Evolutionary conservation across 2,888 invertebrate genomes (phyloP).

Genomic region (Drepana falcataria): DNA sequence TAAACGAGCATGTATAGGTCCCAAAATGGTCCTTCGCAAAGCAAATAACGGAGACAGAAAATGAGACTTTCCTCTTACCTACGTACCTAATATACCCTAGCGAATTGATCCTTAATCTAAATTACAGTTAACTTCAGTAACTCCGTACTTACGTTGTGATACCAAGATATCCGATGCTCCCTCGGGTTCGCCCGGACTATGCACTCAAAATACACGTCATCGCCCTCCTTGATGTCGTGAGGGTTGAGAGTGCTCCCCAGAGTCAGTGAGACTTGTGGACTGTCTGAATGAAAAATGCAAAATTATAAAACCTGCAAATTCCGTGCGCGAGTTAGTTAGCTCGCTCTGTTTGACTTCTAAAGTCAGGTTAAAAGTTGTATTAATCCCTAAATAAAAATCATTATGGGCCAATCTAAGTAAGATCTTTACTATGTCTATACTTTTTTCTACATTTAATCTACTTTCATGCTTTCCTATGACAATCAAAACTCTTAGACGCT

Average conservation of each 20-base stretch:
- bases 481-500: too few species aligned
- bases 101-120: conserved; percentile 4
- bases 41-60: too few species aligned
- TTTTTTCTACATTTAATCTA: too few species aligned
- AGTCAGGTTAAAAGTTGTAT: too few species aligned
- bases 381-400: too few species aligned
- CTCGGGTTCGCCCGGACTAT: conserved; percentile 90
- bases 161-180: conserved; percentile 92
- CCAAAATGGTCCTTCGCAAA: too few species aligned
- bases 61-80: too few species aligned
- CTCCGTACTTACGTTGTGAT: conserved; percentile 87
- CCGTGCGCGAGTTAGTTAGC: not conserved
- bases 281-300: conserved; percentile 46
- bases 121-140: conserved; percentile 9
- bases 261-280: conserved; percentile 78
- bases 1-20: too few species aligned
- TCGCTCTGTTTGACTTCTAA: too few species aligned
- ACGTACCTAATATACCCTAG: not conserved
- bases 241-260: conserved; percentile 92
- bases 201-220: conserved; percentile 94
- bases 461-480: too few species aligned
- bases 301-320: conserved; percentile 8
- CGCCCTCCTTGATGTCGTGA: conserved; percentile 93
- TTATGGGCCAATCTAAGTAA: too few species aligned
- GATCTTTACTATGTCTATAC: too few species aligned